Base-by-base conservation (phyloP, 2,113 vertebrate genomes). In the Embiotoca jacksoni region DNA sequence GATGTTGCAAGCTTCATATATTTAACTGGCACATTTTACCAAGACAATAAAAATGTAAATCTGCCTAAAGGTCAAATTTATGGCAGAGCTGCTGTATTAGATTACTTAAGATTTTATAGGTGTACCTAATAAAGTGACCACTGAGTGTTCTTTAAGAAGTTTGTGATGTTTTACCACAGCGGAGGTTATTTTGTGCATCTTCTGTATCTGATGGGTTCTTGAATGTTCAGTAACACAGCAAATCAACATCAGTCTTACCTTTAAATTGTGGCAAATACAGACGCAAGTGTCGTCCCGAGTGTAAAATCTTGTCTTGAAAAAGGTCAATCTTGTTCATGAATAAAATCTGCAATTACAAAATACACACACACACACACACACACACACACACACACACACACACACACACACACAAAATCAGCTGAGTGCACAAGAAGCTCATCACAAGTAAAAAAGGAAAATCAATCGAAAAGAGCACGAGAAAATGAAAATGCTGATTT, bases 321-420 rank as follows among this genome's bases (percentile, higher is more conserved):
- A 95, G 94, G 79, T 95, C 94, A 30, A 95, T 94, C 91, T 95
- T 95, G 85, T 95, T 95, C 93, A 95, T 92, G 85, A 95, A 95
- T 80, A 95, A 93, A 86, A 95, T 95, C 95, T 95, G 90, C 14
- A 92, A 91, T 23, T 59, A 61, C 53, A 46, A 53, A 47, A 78
- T 1, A 65, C 10, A 80, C 47, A 66, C 16, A 7, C 2, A 13
- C 23, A 50, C 2, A 65, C 10, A 80, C 47, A 66, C 16, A 7
- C 2, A 13, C 23, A 50, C 2, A 65, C 10, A 80, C 47, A 66
- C 16, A 7, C 2, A 13, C 23, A 50, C 2, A 65, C 10, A 80
- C 47, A 66, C 16, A 7, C 2, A 13, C 23, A 50, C 2, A 65
- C 10, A 80, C 47, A 52, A 36, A 54, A 56, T 49, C 52, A 15